Percentiles rank a stretch among this genome's conserved stretches.
These are phyloP conservation scores for Chrysogorgia sp. DNA, from an alignment of 92 coral and sea anemone genomes.

Conservation along the genomic window DNA sequence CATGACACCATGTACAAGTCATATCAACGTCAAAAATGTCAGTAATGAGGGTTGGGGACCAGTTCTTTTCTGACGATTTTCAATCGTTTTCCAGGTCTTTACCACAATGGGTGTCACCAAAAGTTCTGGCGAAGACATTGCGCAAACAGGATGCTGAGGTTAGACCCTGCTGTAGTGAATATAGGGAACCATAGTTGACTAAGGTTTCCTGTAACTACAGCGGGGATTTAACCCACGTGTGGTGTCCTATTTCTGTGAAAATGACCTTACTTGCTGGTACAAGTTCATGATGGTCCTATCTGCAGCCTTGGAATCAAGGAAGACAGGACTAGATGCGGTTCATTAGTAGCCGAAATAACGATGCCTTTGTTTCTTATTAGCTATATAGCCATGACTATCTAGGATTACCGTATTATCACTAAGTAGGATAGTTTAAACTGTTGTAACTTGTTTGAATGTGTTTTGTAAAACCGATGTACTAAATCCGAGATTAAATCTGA, in stretches of 20 bases:
- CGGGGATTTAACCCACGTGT: conserved; percentile 53
- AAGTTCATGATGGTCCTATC: conserved; percentile 75
- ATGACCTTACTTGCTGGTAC: conserved; percentile 34
- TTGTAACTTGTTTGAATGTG: too few species aligned
- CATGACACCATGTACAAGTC: too few species aligned
- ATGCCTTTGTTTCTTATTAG: background rate
- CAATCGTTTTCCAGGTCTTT: conserved; percentile 64
- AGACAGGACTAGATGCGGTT: conserved; percentile 65
- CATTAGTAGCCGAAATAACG: background rate
- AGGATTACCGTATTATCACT: too few species aligned
- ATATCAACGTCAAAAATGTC: too few species aligned
- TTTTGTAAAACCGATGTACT: too few species aligned
- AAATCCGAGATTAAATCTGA: too few species aligned
- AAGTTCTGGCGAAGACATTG: conserved; percentile 76
- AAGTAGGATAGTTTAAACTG: too few species aligned
- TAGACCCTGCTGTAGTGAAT: conserved; percentile 88
- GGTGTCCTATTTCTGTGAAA: conserved; percentile 19
- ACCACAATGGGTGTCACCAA: conserved; percentile 81
- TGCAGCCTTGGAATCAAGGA: conserved; percentile 70
- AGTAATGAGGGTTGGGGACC: background rate
- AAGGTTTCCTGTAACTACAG: conserved; percentile 68
- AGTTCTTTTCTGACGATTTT: conserved; percentile 8
- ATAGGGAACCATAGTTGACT: conserved; percentile 22
- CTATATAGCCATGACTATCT: too few species aligned
- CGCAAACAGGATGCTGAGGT: conserved; percentile 98